phyloP scores from a whole-genome alignment of 2,888 invertebrate species.

The Limnephilus auricula region DNA sequence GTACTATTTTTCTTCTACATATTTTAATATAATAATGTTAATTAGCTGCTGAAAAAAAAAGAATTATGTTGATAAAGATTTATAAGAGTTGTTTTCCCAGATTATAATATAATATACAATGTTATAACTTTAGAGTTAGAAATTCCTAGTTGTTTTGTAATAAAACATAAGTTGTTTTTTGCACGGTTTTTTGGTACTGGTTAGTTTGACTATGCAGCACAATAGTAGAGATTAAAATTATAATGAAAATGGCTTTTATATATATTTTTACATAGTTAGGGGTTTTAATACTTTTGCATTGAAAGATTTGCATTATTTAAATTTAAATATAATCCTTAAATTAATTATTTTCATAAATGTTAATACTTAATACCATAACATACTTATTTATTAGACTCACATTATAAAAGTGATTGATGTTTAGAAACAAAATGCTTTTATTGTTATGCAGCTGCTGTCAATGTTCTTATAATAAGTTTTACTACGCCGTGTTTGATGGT shows the following conservation, averaged over 20 bases:
- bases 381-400: neutral
- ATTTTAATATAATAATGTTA: neutral
- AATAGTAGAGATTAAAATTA: neutral
- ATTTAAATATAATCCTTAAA: neutral
- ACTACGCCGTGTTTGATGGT: neutral
- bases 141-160: neutral
- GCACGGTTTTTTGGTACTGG: neutral
- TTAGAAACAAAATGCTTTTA: neutral
- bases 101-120: neutral
- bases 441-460: neutral
- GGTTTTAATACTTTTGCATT: neutral
- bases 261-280: neutral
- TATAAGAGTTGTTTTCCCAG: neutral
- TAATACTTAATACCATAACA: neutral
- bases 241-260: neutral
- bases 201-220: neutral
- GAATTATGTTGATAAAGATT: neutral
- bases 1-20: neutral
- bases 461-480: neutral
- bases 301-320: neutral
- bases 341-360: neutral
- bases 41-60: neutral
- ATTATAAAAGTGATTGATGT: constrained; percentile 2
- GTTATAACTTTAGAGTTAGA: neutral
- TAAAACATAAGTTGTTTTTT: neutral